Conservation (phyloP, 2,113 vertebrate genomes). For the Scopus umbretta region DNA sequence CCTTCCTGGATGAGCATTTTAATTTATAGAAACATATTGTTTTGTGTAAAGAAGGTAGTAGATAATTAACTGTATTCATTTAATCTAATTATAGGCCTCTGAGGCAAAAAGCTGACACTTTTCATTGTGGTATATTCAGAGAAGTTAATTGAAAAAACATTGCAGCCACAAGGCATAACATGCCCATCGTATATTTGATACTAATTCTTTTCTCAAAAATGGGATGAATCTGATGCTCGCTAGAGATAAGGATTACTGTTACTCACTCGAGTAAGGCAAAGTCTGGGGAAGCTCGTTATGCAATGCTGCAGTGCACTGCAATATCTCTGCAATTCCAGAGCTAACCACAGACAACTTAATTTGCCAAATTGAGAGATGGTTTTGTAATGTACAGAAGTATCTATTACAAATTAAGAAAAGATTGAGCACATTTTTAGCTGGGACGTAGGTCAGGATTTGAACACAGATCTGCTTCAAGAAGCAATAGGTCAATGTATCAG, state of each 20-base stretch:
- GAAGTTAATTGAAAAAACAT: slow-evolving; percentile 57
- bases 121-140: slow-evolving; percentile 65
- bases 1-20: slow-evolving; percentile 15
- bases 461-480: background rate
- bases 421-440: background rate
- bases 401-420: slow-evolving; percentile 33
- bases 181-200: slow-evolving; percentile 23
- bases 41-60: slow-evolving; percentile 59
- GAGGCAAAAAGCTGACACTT: slow-evolving; percentile 55
- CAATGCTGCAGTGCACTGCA: slow-evolving; percentile 48
- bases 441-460: slow-evolving; percentile 22
- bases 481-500: background rate
- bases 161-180: slow-evolving; percentile 58
- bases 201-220: slow-evolving; percentile 14
- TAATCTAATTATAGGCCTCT: slow-evolving; percentile 61
- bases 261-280: slow-evolving; percentile 31
- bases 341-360: slow-evolving; percentile 47
- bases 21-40: slow-evolving; percentile 59
- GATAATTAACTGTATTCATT: slow-evolving; percentile 59
- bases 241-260: slow-evolving; percentile 24
- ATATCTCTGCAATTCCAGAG: slow-evolving; percentile 42
- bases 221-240: background rate
- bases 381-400: slow-evolving; percentile 55
- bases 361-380: slow-evolving; percentile 34
- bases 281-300: slow-evolving; percentile 22